phyloP scores from a whole-genome alignment of 2,888 invertebrate species.

The Drosophila subsilvestris region DNA sequence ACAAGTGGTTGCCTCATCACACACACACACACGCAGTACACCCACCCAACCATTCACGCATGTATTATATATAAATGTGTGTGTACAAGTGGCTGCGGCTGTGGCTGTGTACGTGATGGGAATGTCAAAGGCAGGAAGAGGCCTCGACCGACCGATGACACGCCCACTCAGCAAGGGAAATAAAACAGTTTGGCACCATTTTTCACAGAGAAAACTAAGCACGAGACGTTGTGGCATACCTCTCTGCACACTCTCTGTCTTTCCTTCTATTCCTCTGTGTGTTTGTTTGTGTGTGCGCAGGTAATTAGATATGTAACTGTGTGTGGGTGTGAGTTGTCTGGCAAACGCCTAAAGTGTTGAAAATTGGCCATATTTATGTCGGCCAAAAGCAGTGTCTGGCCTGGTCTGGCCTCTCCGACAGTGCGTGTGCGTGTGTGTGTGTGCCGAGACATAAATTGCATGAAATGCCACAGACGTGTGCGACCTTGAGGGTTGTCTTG shows the following conservation, averaged over 20 bases:
- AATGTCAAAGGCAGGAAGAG: constrained; percentile 43
- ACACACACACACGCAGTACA: constrained; percentile 31
- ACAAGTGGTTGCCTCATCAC: constrained; percentile 39
- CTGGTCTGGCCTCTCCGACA: not conserved
- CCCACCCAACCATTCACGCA: constrained; percentile 11
- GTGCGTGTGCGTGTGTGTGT: constrained; percentile 12
- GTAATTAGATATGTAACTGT: constrained; percentile 43
- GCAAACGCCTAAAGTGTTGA: constrained; percentile 62
- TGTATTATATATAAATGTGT: constrained; percentile 34
- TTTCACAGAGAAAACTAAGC: constrained; percentile 41
- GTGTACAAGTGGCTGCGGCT: constrained; percentile 3
- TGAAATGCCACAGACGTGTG: constrained; percentile 57
- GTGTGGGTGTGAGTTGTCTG: constrained; percentile 29
- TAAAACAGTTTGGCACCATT: constrained; percentile 54
- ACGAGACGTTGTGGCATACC: constrained; percentile 4
- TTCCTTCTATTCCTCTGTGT: not conserved
- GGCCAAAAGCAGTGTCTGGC: constrained; percentile 20
- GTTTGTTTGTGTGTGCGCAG: constrained; percentile 22
- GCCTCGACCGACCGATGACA: constrained; percentile 44
- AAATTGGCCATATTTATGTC: constrained; percentile 62
- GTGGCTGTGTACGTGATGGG: constrained; percentile 57
- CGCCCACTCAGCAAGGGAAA: constrained; percentile 55
- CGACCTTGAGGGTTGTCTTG: constrained; percentile 50
- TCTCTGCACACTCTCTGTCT: not conserved
- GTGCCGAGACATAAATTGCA: constrained; percentile 56